Evolutionary conservation across 2,113 vertebrate species (phyloP), one percentile per base, ranked within the genome.

Genomic region (Heliornis fulica): DNA sequence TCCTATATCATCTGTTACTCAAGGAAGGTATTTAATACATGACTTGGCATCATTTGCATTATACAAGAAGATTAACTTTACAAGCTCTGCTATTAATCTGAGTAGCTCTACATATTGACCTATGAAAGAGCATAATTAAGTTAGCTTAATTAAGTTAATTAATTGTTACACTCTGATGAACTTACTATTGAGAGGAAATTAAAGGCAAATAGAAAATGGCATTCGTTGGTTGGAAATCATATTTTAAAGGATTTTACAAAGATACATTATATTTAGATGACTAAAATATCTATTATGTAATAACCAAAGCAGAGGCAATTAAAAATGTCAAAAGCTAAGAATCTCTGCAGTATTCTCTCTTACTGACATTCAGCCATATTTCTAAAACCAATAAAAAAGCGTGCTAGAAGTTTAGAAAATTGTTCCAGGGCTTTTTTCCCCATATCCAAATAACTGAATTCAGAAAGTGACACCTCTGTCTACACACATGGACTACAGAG

Each of bases 131-230:
- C 97, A 97, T 98, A 98, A 98, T 99, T 98, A 98, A 98, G 97
- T 98, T 98, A 98, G 97, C 97, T 97, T 99, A 98, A 99, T 99
- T 98, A 98, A 98, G 97, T 98, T 98, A 98, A 98, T 98, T 98
- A 98, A 98, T 98, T 98, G 98, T 98, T 98, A 98, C 97, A 98
- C 98, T 98, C 97, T 96, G 97, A 96, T 98, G 97, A 97, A 96
- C 98, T 98, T 98, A 97, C 97, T 98, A 97, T 97, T 98, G 97
- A 93, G 94, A 98, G 96, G 97, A 98, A 98, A 98, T 98, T 98
- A 98, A 98, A 98, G 95, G 96, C 98, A 98, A 98, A 98, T 97
- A 98, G 97, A 98, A 97, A 97, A 98, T 97, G 98, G 98, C 97
- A 98, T 95, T 98, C 98, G 98, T 97, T 97, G 96, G 96, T 94